Evolutionary conservation across 2,888 invertebrate genomes (phyloP).

Genomic region (Caenorhabditis angaria): DNA sequence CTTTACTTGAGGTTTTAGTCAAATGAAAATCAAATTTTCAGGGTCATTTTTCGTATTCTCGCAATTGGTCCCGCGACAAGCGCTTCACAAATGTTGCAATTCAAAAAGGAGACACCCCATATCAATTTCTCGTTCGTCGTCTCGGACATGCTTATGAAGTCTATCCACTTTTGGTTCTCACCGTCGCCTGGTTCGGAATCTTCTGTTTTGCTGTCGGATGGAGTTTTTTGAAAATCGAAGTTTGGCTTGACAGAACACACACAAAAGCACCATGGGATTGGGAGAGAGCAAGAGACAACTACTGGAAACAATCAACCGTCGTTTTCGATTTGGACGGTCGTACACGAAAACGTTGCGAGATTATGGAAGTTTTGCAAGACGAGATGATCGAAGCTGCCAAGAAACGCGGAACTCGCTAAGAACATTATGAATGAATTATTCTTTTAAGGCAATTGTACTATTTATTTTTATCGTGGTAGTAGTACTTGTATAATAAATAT

Average conservation of each 20-base stretch:
- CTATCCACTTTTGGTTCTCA: constrained; percentile 62
- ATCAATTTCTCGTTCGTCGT: constrained; percentile 55
- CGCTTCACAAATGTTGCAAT: constrained; percentile 39
- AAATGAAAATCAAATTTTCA: too few species aligned
- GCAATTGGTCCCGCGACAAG: constrained; percentile 51
- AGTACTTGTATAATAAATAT: background rate
- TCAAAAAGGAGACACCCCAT: constrained; percentile 54
- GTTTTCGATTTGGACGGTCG: constrained; percentile 57
- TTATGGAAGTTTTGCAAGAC: constrained; percentile 66
- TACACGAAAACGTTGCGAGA: constrained; percentile 58
- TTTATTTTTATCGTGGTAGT: background rate
- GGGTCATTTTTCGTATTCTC: constrained; percentile 46
- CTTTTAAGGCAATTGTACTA: background rate
- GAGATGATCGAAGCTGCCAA: constrained; percentile 70
- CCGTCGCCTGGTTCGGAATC: constrained; percentile 54
- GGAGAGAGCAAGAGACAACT: constrained; percentile 59
- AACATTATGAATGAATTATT: background rate
- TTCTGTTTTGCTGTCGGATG: constrained; percentile 53
- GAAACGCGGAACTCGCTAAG: constrained; percentile 56
- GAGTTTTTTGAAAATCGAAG: constrained; percentile 61
- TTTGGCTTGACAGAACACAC: constrained; percentile 67
- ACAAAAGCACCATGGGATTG: constrained; percentile 66
- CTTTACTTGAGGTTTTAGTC: too few species aligned
- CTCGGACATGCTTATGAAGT: constrained; percentile 66
- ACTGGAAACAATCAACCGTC: constrained; percentile 60